These are phyloP conservation scores for Sebastes vulpes DNA, from an alignment of 2,797 vertebrate species.

Conservation along the genomic window DNA sequence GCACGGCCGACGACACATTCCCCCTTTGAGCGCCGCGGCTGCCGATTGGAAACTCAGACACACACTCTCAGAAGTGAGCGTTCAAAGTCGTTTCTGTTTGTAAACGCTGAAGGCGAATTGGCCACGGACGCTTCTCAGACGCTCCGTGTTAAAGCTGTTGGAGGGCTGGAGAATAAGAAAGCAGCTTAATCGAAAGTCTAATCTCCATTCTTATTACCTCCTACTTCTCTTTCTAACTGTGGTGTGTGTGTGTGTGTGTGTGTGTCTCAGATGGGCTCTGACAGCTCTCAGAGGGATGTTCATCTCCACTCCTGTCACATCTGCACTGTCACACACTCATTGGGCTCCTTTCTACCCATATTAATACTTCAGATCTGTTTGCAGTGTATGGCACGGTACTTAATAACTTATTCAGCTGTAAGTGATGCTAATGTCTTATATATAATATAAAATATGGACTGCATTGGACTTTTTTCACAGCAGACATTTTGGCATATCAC, in stretches of 20 bases:
- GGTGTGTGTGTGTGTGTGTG: slow-evolving; percentile 14
- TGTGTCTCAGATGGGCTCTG: slow-evolving; percentile 9
- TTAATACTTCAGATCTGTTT: slow-evolving; percentile 6
- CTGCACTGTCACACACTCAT: slow-evolving; percentile 1
- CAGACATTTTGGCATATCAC: neutral
- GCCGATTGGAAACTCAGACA: slow-evolving; percentile 59
- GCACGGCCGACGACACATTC: slow-evolving; percentile 48
- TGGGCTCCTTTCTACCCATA: neutral
- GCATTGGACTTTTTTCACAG: neutral
- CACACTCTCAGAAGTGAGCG: slow-evolving; percentile 54
- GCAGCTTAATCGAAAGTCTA: slow-evolving; percentile 72
- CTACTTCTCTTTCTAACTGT: slow-evolving; percentile 17
- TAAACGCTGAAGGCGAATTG: slow-evolving; percentile 54
- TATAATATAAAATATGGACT: neutral
- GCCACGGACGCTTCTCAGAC: slow-evolving; percentile 45
- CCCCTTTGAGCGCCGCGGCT: slow-evolving; percentile 42
- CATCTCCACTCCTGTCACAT: slow-evolving; percentile 43
- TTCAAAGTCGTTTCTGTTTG: slow-evolving; percentile 69
- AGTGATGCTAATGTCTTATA: neutral
- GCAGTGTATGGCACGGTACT: neutral
- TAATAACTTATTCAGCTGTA: neutral
- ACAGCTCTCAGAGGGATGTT: slow-evolving; percentile 30
- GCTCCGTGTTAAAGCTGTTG: slow-evolving; percentile 56
- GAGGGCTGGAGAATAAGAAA: slow-evolving; percentile 54
- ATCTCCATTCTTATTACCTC: slow-evolving; percentile 76